phyloP scores from a whole-genome alignment of 2,888 invertebrate species.

The Athalia cordata region DNA sequence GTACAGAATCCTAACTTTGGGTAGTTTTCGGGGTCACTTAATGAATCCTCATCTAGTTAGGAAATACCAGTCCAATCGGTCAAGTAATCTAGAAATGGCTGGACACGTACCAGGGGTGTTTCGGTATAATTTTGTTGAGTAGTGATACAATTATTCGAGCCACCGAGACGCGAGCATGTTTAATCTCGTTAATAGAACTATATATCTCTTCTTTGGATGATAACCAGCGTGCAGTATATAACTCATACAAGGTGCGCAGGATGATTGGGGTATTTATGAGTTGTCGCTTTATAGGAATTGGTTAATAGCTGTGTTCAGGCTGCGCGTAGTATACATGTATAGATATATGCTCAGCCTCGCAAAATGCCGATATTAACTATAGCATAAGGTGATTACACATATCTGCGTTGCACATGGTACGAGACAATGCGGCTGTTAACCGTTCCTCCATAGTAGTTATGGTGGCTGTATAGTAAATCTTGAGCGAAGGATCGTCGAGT shows the following conservation, averaged over 20 bases:
- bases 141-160: slow-evolving; percentile 46
- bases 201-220: slow-evolving; percentile 46
- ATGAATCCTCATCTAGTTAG: no score
- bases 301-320: slow-evolving; percentile 2
- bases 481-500: slow-evolving; percentile 6
- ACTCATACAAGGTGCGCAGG: not conserved
- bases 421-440: slow-evolving; percentile 1
- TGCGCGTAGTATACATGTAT: no score
- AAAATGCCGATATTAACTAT: slow-evolving; percentile 31
- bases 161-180: slow-evolving; percentile 49
- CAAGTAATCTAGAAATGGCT: no score
- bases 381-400: slow-evolving; percentile 5
- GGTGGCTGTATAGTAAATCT: not conserved
- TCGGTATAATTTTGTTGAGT: slow-evolving; percentile 22
- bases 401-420: not conserved
- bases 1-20: no score
- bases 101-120: not conserved
- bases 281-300: slow-evolving; percentile 32
- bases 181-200: slow-evolving; percentile 62
- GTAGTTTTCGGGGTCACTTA: no score
- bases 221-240: not conserved
- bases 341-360: not conserved
- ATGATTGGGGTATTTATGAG: not conserved
- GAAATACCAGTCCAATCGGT: no score
- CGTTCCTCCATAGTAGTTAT: not conserved